Percentiles rank a stretch among this genome's conserved stretches.
These are phyloP conservation scores for Chaenogobius annularis DNA, from an alignment of 2,113 vertebrate species.

Conservation along the genomic window DNA sequence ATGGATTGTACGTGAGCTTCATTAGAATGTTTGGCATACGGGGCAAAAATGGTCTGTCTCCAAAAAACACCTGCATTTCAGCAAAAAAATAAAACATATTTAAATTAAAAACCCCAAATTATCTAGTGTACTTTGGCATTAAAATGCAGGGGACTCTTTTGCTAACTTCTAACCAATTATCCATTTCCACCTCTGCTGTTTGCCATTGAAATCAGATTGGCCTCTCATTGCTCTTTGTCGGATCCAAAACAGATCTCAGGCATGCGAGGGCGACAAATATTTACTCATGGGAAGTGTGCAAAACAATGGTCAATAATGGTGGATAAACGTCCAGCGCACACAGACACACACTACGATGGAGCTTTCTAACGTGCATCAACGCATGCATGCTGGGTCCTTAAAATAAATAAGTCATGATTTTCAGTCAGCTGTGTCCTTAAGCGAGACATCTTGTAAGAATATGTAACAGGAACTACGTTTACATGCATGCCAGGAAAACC, in stretches of 20 bases:
- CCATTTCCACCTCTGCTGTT: slow-evolving; percentile 48
- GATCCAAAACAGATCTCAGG: slow-evolving; percentile 36
- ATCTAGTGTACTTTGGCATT: slow-evolving; percentile 39
- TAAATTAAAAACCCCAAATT: slow-evolving; percentile 46
- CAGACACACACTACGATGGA: background rate
- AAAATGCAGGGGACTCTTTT: slow-evolving; percentile 50
- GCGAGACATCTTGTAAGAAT: too few relatives aligned
- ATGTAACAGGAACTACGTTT: too few relatives aligned
- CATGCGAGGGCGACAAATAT: slow-evolving; percentile 23
- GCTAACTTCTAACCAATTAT: slow-evolving; percentile 65
- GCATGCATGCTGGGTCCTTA: slow-evolving; percentile 25
- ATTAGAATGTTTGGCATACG: slow-evolving; percentile 70
- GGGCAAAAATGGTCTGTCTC: slow-evolving; percentile 58
- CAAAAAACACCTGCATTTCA: slow-evolving; percentile 68
- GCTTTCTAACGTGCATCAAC: background rate
- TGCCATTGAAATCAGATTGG: slow-evolving; percentile 28
- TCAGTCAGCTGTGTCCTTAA: too few relatives aligned
- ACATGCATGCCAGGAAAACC: too few relatives aligned
- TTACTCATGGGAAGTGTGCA: slow-evolving; percentile 23
- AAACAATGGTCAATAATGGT: slow-evolving; percentile 13
- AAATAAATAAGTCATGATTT: too few relatives aligned
- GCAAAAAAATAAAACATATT: slow-evolving; percentile 37
- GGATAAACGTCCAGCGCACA: background rate
- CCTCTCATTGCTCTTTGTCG: slow-evolving; percentile 36
- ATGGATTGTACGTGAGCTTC: slow-evolving; percentile 69